A percentile compares a stretch with the other conserved stretches of the same genome.
Evolutionary conservation across 30 jellyfish, hydroid and myxozoan species (phyloP).

Genomic region (Turritopsis dohrnii): DNA sequence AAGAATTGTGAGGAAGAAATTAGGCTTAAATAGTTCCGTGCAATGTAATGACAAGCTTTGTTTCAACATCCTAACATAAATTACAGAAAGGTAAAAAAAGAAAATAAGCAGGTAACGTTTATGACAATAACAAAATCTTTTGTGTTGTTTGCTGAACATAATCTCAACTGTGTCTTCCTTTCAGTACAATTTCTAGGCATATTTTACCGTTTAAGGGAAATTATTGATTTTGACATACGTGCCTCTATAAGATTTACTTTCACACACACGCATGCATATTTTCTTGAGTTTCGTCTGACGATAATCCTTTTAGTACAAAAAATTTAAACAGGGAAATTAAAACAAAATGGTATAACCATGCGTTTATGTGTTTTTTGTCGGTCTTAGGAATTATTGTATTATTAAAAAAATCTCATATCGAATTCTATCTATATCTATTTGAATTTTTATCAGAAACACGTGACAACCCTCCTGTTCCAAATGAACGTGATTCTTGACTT

Average conservation of each 20-base stretch:
- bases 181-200: not conserved
- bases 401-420: no score
- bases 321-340: no score
- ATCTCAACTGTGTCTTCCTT: not conserved
- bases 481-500: no score
- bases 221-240: not conserved
- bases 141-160: not conserved
- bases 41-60: not conserved
- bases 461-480: no score
- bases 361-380: no score
- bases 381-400: no score
- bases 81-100: not conserved
- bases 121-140: not conserved
- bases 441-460: no score
- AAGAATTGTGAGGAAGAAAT: not conserved
- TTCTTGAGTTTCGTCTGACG: no score
- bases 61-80: not conserved
- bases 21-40: not conserved
- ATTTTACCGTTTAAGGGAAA: not conserved
- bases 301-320: no score
- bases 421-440: no score
- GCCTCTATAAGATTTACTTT: not conserved
- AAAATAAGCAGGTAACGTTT: not conserved
- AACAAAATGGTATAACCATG: no score
- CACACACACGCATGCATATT: no score